Evolutionary conservation across 2,888 invertebrate species (phyloP), one percentile per base, ranked within the genome.

Genomic region (Scaptomyza tumidula): DNA sequence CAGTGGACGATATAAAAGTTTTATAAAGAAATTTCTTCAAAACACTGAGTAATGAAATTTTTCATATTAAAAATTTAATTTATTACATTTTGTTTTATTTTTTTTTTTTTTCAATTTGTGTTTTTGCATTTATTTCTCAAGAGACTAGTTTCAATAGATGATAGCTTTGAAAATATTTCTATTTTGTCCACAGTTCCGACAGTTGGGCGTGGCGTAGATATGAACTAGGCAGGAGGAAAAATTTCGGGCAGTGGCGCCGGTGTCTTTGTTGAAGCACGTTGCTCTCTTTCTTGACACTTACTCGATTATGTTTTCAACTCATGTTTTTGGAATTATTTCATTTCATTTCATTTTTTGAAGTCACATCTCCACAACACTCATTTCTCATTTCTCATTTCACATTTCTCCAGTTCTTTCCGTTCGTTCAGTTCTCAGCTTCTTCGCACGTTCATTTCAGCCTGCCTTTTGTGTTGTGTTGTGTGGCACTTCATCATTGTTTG

Each of bases 301-400:
- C 76, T 76, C 74, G 79, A 86, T 80, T 84, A 76, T 84, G 78
- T 86, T 78, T 84, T 86, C 86, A 79, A 78, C 76, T 80, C 83
- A 83, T 83, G 86, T 81, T 86, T 86, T 84, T 71, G 83, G 86
- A 84, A 84, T 84, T 84, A 86, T 86, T 84, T 84, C 84, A 83
- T 84, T 84, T 84, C 84, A 83, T 84, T 84, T 78, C 71, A 80
- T 72, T 83, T 76, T 71, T 83, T 16, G 54, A n/a, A 37, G 24
- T 0, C 39, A 24, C 39, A 52, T 52, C 27, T 39, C 39, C 11
- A 9, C 13, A 52, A 14, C 27, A 37, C 11, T 52, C 52, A 37
- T 39, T 50, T 50, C 11, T 52, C 52, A 37, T 39, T 50, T 50
- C 35, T 35, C 35, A 24, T 35, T 35, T 35, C 50, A 24, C 24